A percentile compares a stretch with the other conserved stretches of the same genome.
These are phyloP conservation scores for Drosophila murphyi DNA, from an alignment of 1,140 invertebrate genomes.

Conservation along the genomic window DNA sequence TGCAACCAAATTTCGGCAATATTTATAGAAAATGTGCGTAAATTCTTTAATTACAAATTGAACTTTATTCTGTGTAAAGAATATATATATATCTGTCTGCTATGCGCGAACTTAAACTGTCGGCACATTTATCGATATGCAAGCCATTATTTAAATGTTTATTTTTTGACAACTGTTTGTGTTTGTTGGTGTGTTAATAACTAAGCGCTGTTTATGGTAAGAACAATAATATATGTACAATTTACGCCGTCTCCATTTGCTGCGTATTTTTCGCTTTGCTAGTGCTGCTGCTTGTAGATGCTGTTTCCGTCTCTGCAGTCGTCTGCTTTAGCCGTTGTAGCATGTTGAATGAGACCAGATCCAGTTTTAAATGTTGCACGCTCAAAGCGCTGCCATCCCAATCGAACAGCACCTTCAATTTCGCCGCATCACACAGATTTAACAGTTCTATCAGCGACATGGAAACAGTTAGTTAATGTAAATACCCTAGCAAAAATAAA, in stretches of 20 bases:
- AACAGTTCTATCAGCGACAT: slow-evolving; percentile 73
- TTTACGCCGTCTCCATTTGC: slow-evolving; percentile 57
- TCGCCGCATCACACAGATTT: slow-evolving; percentile 75
- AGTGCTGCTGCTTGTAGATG: slow-evolving; percentile 1
- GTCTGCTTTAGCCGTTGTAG: slow-evolving; percentile 62
- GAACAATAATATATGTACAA: not conserved
- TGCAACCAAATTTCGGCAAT: too few relatives aligned
- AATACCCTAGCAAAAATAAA: not conserved
- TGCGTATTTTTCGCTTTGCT: slow-evolving; percentile 6
- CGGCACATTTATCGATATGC: slow-evolving; percentile 11
- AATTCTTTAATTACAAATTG: too few relatives aligned
- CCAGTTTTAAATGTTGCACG: slow-evolving; percentile 81
- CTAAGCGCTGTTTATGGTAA: not conserved
- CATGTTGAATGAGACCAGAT: slow-evolving; percentile 77
- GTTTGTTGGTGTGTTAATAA: not conserved
- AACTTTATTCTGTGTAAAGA: too few relatives aligned
- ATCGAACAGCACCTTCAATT: slow-evolving; percentile 71
- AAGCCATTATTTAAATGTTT: not conserved
- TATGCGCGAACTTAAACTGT: not conserved
- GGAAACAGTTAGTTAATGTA: slow-evolving; percentile 4
- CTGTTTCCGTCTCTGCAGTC: not conserved
- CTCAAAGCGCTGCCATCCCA: slow-evolving; percentile 83
- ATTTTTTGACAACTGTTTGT: not conserved
- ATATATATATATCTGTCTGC: too few relatives aligned
- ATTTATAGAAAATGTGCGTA: too few relatives aligned